Evolutionary conservation across 2,113 vertebrate species (phyloP).

Genomic region (Lamprologus speciosus): DNA sequence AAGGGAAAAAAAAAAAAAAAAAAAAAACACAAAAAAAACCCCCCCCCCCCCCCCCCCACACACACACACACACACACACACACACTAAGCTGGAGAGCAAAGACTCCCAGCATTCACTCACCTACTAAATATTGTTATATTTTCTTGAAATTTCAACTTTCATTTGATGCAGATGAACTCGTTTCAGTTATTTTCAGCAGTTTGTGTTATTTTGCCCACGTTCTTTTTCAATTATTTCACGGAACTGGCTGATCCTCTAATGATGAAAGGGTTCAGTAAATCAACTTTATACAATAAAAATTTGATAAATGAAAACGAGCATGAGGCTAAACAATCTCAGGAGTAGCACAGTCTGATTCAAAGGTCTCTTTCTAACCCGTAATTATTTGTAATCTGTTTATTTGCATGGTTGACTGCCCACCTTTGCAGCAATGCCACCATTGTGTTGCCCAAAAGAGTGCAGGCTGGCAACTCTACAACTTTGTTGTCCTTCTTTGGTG

Average conservation of each 20-base stretch:
- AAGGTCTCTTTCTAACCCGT: background rate
- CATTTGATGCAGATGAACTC: background rate
- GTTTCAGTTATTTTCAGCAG: background rate
- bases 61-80: background rate
- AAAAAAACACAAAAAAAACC: too few species aligned
- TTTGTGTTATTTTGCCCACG: background rate
- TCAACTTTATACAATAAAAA: background rate
- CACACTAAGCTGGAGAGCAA: background rate
- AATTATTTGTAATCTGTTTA: background rate
- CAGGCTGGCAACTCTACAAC: background rate
- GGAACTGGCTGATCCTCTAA: background rate
- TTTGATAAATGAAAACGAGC: background rate
- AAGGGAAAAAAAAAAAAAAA: too few species aligned
- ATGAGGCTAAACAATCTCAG: background rate
- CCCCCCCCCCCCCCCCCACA: too few species aligned
- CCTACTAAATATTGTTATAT: background rate
- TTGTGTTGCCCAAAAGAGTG: background rate
- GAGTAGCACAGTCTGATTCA: background rate
- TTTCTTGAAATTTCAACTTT: background rate
- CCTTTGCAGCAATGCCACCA: background rate
- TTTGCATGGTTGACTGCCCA: background rate
- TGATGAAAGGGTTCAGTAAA: background rate
- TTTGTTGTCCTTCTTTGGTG: slow-evolving; percentile 11
- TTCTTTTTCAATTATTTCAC: background rate
- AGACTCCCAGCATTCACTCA: background rate